Evolutionary conservation across 2,888 invertebrate genomes (phyloP).

Genomic region (Parapristionchus giblindavisi): DNA sequence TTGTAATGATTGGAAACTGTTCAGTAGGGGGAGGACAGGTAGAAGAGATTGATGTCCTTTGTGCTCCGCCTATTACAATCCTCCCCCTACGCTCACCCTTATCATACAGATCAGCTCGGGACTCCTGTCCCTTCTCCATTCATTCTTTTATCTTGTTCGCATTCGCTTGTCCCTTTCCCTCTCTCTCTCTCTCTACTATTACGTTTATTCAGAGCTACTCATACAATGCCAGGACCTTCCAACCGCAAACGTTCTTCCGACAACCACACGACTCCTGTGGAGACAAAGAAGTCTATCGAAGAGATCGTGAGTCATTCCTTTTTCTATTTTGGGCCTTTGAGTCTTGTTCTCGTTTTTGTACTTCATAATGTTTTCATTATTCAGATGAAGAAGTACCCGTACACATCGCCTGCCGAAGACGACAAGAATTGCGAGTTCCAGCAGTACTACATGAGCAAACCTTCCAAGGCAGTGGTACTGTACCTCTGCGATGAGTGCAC

Average conservation of each 20-base stretch:
- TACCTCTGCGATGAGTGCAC: background rate
- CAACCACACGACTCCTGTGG: background rate
- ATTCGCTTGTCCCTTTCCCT: background rate
- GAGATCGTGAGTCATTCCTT: background rate
- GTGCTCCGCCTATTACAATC: no score
- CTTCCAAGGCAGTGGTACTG: background rate
- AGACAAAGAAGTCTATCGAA: background rate
- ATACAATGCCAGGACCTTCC: background rate
- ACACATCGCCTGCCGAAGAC: background rate
- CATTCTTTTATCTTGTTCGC: no score
- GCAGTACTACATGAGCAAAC: background rate
- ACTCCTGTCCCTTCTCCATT: background rate
- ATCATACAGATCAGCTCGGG: background rate
- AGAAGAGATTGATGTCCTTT: no score
- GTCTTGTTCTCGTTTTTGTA: no score
- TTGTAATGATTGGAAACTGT: no score
- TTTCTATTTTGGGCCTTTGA: background rate
- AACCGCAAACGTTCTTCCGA: background rate
- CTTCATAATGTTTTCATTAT: background rate
- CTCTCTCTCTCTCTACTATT: background rate
- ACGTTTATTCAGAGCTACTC: background rate
- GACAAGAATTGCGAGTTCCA: background rate
- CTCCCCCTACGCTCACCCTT: background rate
- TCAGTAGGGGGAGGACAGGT: no score
- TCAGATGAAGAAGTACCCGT: background rate